A percentile compares a stretch with the other conserved stretches of the same genome.
phyloP scores from a whole-genome alignment of 2,888 invertebrate genomes.

The Ophion obscuratus region DNA sequence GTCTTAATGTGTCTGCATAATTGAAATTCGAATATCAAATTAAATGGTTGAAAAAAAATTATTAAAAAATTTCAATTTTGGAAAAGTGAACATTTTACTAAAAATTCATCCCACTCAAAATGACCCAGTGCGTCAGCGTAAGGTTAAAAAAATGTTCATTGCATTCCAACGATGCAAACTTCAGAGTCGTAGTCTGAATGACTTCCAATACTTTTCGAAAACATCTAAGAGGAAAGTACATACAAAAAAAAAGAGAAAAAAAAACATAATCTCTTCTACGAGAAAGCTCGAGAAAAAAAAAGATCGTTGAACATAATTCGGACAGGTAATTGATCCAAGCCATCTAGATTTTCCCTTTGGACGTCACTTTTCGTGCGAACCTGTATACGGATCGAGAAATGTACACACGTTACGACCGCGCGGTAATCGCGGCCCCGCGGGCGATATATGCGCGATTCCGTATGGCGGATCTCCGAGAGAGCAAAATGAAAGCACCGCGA shows the following conservation, averaged over 20 bases:
- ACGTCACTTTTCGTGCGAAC: neutral
- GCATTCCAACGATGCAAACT: no score
- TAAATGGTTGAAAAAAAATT: no score
- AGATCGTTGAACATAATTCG: neutral
- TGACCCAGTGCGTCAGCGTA: no score
- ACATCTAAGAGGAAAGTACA: neutral
- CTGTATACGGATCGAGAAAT: constrained; percentile 37
- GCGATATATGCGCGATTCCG: constrained; percentile 55
- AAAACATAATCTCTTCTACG: neutral
- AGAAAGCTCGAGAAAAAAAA: neutral
- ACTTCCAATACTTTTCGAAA: neutral
- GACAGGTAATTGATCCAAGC: neutral
- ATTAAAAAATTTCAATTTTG: no score
- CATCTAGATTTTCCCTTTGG: neutral
- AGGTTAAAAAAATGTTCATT: no score
- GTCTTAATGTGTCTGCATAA: no score
- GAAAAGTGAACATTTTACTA: no score
- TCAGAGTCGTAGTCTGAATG: neutral
- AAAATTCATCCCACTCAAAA: no score
- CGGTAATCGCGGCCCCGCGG: constrained; percentile 52
- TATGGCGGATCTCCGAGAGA: constrained; percentile 41
- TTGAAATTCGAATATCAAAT: no score
- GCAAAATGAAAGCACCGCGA: constrained; percentile 62
- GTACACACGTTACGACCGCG: constrained; percentile 32
- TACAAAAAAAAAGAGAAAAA: neutral